phyloP scores from a whole-genome alignment of 2,888 invertebrate genomes.

The Scaptomyza tumidula region DNA sequence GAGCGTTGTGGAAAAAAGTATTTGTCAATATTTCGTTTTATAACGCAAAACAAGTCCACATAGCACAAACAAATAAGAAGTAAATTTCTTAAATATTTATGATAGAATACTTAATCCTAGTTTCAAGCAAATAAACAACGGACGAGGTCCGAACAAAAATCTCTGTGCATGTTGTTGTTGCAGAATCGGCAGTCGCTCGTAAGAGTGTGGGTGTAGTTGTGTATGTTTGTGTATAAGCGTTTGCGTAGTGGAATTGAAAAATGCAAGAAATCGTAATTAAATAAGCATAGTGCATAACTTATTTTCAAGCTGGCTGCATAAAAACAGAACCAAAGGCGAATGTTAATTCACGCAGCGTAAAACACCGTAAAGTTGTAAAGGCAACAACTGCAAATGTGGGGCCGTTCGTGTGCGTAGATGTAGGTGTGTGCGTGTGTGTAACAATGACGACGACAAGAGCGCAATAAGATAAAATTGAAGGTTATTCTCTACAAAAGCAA shows the following conservation, averaged over 20 bases:
- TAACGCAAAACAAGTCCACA: constrained; percentile 30
- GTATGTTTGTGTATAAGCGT: constrained; percentile 32
- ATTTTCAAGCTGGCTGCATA: constrained; percentile 28
- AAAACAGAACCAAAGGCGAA: constrained; percentile 41
- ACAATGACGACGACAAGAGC: constrained; percentile 53
- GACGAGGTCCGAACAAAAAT: constrained; percentile 2
- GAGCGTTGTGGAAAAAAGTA: constrained; percentile 53
- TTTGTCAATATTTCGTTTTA: constrained; percentile 38
- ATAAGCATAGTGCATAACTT: constrained; percentile 45
- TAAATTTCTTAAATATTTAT: constrained; percentile 22
- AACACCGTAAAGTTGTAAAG: constrained; percentile 48
- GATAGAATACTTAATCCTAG: background rate
- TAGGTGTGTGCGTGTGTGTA: constrained; percentile 31
- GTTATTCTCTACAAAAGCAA: constrained; percentile 65
- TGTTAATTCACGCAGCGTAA: constrained; percentile 51
- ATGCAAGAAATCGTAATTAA: constrained; percentile 42
- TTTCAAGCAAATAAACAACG: constrained; percentile 17
- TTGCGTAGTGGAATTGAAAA: constrained; percentile 38
- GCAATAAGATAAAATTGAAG: constrained; percentile 78
- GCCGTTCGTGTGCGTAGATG: constrained; percentile 18
- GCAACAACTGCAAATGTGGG: constrained; percentile 41
- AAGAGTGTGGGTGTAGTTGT: constrained; percentile 38
- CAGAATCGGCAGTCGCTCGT: constrained; percentile 36
- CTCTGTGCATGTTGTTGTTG: constrained; percentile 31
- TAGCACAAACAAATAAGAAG: constrained; percentile 36